Evolutionary conservation across 2,113 vertebrate species (phyloP).

Genomic region (Tachysurus fulvidraco): DNA sequence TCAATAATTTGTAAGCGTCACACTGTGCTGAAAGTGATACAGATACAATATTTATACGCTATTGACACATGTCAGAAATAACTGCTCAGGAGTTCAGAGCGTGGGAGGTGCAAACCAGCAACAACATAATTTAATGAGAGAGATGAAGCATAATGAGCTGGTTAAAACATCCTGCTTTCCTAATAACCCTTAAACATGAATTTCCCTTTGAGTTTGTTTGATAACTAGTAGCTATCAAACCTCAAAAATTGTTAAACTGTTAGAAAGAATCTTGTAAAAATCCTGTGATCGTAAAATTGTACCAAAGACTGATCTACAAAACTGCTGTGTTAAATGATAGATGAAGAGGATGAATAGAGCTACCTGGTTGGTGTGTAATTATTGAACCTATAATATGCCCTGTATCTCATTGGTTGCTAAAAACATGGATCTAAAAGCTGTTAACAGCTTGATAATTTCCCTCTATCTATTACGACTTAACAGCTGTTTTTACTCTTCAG

Average conservation of each 20-base stretch:
- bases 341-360: background rate
- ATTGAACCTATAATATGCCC: background rate
- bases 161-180: background rate
- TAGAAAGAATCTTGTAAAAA: background rate
- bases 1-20: background rate
- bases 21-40: background rate
- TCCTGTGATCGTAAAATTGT: background rate
- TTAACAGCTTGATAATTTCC: background rate
- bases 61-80: background rate
- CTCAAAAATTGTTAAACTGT: background rate
- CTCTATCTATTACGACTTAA: background rate
- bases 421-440: background rate
- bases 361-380: background rate
- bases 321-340: background rate
- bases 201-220: background rate
- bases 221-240: background rate
- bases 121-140: background rate
- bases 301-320: background rate
- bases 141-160: background rate
- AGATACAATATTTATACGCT: background rate
- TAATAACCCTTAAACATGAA: background rate
- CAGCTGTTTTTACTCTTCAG: background rate
- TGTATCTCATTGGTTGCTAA: background rate
- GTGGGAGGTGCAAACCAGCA: background rate
- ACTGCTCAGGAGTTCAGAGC: background rate